These are phyloP conservation scores for Zosterops pallidus DNA, from an alignment of 2,113 vertebrate genomes.

Conservation along the genomic window DNA sequence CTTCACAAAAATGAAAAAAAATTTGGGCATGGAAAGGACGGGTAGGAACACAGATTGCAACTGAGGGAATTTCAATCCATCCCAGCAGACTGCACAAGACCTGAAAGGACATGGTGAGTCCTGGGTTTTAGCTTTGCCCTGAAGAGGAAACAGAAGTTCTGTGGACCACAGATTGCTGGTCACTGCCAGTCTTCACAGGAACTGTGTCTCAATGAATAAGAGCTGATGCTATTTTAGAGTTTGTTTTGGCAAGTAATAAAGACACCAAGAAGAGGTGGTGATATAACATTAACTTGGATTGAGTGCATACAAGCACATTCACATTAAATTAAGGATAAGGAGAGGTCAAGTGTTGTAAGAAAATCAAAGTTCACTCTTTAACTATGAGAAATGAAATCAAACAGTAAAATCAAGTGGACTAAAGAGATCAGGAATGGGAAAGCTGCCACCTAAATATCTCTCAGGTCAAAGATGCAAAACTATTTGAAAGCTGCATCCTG, in stretches of 20 bases:
- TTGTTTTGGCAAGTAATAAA: neutral
- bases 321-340: neutral
- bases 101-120: neutral
- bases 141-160: neutral
- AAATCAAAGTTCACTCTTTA: constrained; percentile 23
- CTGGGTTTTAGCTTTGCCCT: neutral
- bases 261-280: neutral
- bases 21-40: neutral
- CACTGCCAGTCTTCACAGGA: neutral
- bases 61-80: neutral
- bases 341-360: neutral
- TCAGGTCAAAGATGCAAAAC: neutral
- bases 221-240: neutral
- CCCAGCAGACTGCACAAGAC: neutral
- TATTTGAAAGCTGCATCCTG: neutral
- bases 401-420: constrained; percentile 3
- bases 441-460: neutral
- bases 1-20: neutral
- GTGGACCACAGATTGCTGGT: neutral
- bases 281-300: neutral
- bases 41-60: neutral
- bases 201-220: neutral
- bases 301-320: neutral
- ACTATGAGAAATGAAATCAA: neutral
- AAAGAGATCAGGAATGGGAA: neutral